Percentiles rank a stretch among this genome's conserved stretches.
Conservation (phyloP, 2,113 vertebrate genomes). For the Hystrix brachyura region DNA sequence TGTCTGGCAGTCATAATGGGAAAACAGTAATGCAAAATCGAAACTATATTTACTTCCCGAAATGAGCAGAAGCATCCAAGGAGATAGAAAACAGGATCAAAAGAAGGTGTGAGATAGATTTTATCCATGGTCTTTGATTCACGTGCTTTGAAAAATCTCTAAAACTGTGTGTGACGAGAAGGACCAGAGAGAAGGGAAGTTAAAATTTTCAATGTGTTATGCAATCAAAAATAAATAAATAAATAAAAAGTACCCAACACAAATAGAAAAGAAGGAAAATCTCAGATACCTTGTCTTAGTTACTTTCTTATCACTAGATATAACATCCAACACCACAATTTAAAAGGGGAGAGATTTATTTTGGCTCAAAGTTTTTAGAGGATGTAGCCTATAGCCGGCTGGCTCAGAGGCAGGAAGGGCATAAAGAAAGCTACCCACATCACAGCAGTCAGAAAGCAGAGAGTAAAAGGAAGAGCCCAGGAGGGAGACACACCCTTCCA, state of each 20-base stretch:
- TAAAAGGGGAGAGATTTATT: not conserved
- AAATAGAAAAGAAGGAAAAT: constrained; percentile 25
- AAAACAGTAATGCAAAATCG: not conserved
- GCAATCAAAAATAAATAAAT: not conserved
- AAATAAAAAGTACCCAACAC: not conserved
- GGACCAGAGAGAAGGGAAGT: not conserved
- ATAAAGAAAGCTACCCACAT: not conserved
- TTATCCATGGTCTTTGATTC: constrained; percentile 20
- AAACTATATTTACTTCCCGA: constrained; percentile 37
- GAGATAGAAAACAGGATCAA: constrained; percentile 16
- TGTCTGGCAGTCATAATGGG: not conserved
- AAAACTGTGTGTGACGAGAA: not conserved
- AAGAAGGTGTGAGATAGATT: not conserved
- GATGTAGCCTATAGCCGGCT: not conserved
- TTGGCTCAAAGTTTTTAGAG: not conserved
- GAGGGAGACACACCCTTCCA: not conserved
- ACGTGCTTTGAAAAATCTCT: constrained; percentile 19
- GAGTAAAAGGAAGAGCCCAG: not conserved
- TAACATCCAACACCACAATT: not conserved
- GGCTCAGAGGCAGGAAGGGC: not conserved
- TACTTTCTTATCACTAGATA: not conserved
- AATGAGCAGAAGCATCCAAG: not conserved
- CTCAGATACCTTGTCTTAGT: not conserved
- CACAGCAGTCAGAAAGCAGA: not conserved
- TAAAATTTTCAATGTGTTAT: not conserved